Percentiles rank a stretch among this genome's conserved stretches.
Conservation (phyloP, 2,888 invertebrate species). For the Ophonus ardosiacus region DNA sequence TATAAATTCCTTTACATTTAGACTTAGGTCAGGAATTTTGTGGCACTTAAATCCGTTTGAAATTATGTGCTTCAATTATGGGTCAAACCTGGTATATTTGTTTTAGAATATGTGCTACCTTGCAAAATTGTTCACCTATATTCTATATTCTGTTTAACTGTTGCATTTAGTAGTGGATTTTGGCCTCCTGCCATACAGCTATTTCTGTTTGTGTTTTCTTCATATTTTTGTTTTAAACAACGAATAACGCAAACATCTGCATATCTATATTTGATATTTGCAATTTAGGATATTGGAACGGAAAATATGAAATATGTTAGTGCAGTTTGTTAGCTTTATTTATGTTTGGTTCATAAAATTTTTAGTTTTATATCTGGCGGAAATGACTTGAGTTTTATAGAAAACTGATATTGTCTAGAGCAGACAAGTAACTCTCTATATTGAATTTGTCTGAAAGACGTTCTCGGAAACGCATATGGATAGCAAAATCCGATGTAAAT, state of each 20-base stretch:
- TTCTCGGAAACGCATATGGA: background rate
- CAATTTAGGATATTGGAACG: conserved; percentile 17
- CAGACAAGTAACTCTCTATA: conserved; percentile 1
- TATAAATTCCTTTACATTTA: no score
- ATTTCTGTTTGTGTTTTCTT: conserved; percentile 29
- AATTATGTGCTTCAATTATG: no score
- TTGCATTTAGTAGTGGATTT: conserved; percentile 13
- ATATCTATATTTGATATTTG: conserved; percentile 35
- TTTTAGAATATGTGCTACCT: conserved; percentile 16
- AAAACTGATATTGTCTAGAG: background rate
- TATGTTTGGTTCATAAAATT: conserved; percentile 9
- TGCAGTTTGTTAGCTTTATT: background rate
- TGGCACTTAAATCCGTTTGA: no score
- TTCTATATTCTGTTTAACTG: conserved; percentile 36
- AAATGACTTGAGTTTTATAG: background rate
- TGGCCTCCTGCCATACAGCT: conserved; percentile 19
- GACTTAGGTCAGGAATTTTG: no score
- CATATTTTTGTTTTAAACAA: conserved; percentile 27
- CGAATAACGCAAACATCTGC: background rate
- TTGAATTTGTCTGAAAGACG: background rate
- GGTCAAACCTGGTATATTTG: background rate
- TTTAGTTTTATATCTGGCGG: conserved; percentile 2
- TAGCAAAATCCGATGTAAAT: conserved; percentile 30
- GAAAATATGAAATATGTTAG: conserved; percentile 21
- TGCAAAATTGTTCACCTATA: conserved; percentile 48